phyloP scores from a whole-genome alignment of 2,113 vertebrate genomes.

The Limnothrissa miodon region DNA sequence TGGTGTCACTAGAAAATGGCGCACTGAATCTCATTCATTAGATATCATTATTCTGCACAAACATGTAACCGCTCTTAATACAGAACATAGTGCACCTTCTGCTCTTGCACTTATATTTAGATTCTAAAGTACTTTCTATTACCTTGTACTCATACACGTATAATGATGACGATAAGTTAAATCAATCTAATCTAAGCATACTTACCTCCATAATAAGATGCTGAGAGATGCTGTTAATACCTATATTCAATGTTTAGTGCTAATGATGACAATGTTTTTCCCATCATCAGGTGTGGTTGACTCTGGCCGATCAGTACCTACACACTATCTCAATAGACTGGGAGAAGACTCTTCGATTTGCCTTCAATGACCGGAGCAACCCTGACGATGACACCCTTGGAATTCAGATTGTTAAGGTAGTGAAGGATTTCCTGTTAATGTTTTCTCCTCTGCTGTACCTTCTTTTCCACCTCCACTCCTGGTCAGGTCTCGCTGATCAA shows the following conservation, averaged over 20 bases:
- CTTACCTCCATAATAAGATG: no score
- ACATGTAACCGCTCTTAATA: no score
- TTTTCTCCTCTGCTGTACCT: neutral
- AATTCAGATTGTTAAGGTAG: slow-evolving; percentile 97
- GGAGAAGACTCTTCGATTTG: slow-evolving; percentile 97
- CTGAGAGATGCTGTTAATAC: no score
- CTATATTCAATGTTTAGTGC: no score
- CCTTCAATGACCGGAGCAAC: slow-evolving; percentile 98
- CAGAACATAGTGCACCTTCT: no score
- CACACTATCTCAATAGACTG: slow-evolving; percentile 97
- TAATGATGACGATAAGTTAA: no score
- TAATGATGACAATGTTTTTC: neutral
- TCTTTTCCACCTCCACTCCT: neutral
- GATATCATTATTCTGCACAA: no score
- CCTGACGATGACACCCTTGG: slow-evolving; percentile 97
- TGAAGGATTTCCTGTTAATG: neutral
- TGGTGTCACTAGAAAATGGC: neutral
- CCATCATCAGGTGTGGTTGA: slow-evolving; percentile 88
- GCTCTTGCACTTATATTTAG: no score
- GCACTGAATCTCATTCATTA: no score
- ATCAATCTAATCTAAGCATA: no score
- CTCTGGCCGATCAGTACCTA: slow-evolving; percentile 93
- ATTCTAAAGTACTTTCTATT: no score
- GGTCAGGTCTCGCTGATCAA: neutral
- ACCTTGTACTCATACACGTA: no score